These are phyloP conservation scores for Tachysurus vachellii DNA, from an alignment of 2,113 vertebrate genomes.

Conservation along the genomic window DNA sequence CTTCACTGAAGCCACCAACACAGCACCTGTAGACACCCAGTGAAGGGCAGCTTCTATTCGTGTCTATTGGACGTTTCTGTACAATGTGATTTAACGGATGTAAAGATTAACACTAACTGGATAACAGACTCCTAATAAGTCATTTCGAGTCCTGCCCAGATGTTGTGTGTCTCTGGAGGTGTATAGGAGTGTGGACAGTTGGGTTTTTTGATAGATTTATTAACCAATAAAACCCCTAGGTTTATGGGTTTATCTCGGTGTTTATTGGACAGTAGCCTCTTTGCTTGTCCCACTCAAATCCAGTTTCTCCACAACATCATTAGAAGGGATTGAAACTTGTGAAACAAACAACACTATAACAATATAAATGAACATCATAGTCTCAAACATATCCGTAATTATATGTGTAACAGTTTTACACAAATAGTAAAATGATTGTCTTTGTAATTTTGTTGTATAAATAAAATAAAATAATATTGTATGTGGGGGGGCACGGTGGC, in stretches of 20 bases:
- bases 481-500: too few species aligned
- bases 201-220: too few species aligned
- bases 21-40: background rate
- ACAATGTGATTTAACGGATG: background rate
- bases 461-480: too few species aligned
- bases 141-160: background rate
- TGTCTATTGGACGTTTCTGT: background rate
- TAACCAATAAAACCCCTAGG: too few species aligned
- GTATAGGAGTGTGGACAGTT: background rate
- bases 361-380: background rate
- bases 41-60: background rate
- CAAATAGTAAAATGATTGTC: background rate
- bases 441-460: too few species aligned
- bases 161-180: background rate
- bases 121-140: background rate
- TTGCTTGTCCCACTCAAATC: background rate
- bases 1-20: background rate
- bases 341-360: too few species aligned
- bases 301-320: background rate
- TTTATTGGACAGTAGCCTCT: background rate
- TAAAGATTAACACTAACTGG: background rate
- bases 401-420: background rate
- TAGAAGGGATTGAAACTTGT: background rate
- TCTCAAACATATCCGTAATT: background rate
- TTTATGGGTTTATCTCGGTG: background rate